Percentiles rank a stretch among this genome's conserved stretches.
phyloP scores from a whole-genome alignment of 2,113 vertebrate genomes.

The Rhynchopsitta pachyrhyncha region DNA sequence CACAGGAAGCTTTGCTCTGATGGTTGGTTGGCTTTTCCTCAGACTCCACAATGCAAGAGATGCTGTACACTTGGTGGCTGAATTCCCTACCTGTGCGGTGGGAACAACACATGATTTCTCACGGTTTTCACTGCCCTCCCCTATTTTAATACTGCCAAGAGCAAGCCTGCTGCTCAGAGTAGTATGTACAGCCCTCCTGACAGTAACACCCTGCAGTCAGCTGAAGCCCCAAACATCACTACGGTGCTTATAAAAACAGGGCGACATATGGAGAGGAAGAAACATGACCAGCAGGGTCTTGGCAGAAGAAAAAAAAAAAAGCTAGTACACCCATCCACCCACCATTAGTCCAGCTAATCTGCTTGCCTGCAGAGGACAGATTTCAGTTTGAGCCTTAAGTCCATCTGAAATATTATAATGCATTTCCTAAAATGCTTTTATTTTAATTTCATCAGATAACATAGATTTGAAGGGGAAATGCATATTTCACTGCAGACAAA shows the following conservation, averaged over 20 bases:
- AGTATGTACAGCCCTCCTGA: not conserved
- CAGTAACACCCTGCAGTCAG: not conserved
- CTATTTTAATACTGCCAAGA: not conserved
- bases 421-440: constrained; percentile 30
- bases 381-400: not conserved
- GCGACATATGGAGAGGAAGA: constrained; percentile 48
- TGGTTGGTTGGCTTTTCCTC: not conserved
- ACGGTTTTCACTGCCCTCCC: not conserved
- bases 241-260: not conserved
- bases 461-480: not conserved
- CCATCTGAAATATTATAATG: constrained; percentile 2
- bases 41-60: not conserved
- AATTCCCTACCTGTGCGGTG: not conserved
- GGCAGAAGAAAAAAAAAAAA: not conserved
- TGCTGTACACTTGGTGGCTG: not conserved
- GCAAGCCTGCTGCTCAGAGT: not conserved
- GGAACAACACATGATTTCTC: not conserved
- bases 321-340: not conserved
- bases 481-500: constrained; percentile 18
- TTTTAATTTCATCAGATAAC: constrained; percentile 40
- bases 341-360: constrained; percentile 10
- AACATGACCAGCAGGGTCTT: not conserved
- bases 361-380: not conserved
- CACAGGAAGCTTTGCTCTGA: not conserved
- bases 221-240: not conserved